Conservation (phyloP, 1,140 invertebrate genomes). For the Nebria ingens region DNA sequence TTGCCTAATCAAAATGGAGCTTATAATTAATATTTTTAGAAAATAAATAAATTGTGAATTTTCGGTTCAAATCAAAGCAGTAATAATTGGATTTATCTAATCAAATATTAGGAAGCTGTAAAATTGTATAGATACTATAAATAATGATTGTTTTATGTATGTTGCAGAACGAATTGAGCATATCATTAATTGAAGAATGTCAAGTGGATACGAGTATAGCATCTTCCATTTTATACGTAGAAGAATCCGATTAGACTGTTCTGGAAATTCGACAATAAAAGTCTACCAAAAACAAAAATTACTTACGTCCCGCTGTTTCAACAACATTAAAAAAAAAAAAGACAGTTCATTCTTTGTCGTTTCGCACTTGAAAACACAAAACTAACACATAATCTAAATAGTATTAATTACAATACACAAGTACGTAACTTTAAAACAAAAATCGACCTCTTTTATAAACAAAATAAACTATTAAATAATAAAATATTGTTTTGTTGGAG, state of each 20-base stretch:
- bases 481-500: conserved; percentile 17
- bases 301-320: neutral
- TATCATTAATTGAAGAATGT: neutral
- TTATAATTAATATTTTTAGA: conserved; percentile 11
- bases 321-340: no score
- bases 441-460: conserved; percentile 11
- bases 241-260: neutral
- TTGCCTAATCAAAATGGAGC: neutral
- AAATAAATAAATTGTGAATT: conserved; percentile 13
- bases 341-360: conserved; percentile 4
- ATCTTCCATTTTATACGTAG: neutral
- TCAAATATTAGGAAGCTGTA: no score
- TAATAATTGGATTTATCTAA: no score
- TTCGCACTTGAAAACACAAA: neutral
- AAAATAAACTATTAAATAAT: conserved; percentile 16
- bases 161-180: neutral
- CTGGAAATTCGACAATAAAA: neutral
- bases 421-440: neutral
- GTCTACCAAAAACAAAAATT: no score
- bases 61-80: no score
- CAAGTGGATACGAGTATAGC: neutral
- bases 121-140: no score
- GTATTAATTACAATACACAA: neutral
- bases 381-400: neutral
- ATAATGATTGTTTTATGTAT: no score